A percentile compares a stretch with the other conserved stretches of the same genome.
phyloP scores from a whole-genome alignment of 1,140 invertebrate genomes.

The Papilio aristodemus region DNA sequence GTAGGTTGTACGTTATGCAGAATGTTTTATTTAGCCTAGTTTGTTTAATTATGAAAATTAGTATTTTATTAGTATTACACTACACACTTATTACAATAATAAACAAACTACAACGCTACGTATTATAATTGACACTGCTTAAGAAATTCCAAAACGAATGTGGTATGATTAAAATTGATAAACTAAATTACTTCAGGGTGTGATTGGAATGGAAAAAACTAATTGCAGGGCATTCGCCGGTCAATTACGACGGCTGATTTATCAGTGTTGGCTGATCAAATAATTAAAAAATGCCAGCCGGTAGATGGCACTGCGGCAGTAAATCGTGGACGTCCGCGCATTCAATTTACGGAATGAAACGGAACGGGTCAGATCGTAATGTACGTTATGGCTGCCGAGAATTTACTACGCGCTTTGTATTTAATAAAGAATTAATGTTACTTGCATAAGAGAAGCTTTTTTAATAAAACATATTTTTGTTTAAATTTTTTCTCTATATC shows the following conservation, averaged over 20 bases:
- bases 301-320: slow-evolving; percentile 50
- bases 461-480: background rate
- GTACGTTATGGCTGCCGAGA: slow-evolving; percentile 44
- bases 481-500: too few species aligned
- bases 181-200: slow-evolving; percentile 65
- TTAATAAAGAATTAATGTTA: slow-evolving; percentile 27
- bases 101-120: background rate
- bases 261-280: slow-evolving; percentile 75
- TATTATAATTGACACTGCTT: background rate
- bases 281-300: slow-evolving; percentile 71
- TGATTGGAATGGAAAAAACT: slow-evolving; percentile 64
- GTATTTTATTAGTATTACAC: too few species aligned
- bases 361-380: slow-evolving; percentile 44
- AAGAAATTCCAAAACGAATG: slow-evolving; percentile 41
- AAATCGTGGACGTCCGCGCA: slow-evolving; percentile 55
- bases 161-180: slow-evolving; percentile 62
- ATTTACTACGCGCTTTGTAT: slow-evolving; percentile 46
- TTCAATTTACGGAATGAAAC: slow-evolving; percentile 68
- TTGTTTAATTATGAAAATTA: too few species aligned
- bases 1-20: too few species aligned
- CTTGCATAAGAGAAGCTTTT: slow-evolving; percentile 14
- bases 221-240: slow-evolving; percentile 58
- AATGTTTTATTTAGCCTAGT: too few species aligned
- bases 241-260: slow-evolving; percentile 70
- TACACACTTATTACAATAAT: background rate